A percentile compares a stretch with the other conserved stretches of the same genome.
Evolutionary conservation across 2,888 invertebrate genomes (phyloP).

Genomic region (Sarcophaga subvicina): DNA sequence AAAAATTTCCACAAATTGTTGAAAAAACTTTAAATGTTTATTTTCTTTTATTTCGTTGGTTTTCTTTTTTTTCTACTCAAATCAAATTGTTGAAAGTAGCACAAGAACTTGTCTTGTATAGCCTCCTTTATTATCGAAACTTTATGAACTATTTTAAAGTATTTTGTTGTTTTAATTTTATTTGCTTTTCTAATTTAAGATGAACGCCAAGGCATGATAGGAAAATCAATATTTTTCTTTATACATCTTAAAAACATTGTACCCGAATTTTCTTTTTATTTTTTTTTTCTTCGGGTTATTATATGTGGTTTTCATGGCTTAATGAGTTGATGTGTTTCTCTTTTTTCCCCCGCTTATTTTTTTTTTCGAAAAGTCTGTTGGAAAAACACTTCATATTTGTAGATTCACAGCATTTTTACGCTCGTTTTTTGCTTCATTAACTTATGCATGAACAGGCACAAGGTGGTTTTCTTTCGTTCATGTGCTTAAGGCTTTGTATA

Average conservation of each 20-base stretch:
- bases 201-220: neutral
- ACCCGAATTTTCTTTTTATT: neutral
- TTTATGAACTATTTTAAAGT: neutral
- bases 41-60: neutral
- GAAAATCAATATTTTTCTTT: constrained; percentile 31
- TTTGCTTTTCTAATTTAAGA: constrained; percentile 8
- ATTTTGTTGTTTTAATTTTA: neutral
- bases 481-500: neutral
- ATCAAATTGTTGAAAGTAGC: constrained; percentile 7
- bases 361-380: neutral
- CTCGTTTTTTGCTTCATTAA: constrained; percentile 19
- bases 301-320: neutral
- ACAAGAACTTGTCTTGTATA: neutral
- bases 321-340: neutral
- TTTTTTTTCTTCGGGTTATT: neutral
- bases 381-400: constrained; percentile 27
- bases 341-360: neutral
- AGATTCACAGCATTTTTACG: constrained; percentile 1
- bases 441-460: constrained; percentile 30
- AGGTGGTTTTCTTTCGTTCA: neutral
- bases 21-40: constrained; percentile 2
- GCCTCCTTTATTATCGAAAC: neutral
- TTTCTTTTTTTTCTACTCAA: neutral
- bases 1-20: constrained; percentile 19
- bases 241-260: neutral